Base-by-base conservation (phyloP, 2,888 invertebrate genomes). In the Ecliptopera silaceata region DNA sequence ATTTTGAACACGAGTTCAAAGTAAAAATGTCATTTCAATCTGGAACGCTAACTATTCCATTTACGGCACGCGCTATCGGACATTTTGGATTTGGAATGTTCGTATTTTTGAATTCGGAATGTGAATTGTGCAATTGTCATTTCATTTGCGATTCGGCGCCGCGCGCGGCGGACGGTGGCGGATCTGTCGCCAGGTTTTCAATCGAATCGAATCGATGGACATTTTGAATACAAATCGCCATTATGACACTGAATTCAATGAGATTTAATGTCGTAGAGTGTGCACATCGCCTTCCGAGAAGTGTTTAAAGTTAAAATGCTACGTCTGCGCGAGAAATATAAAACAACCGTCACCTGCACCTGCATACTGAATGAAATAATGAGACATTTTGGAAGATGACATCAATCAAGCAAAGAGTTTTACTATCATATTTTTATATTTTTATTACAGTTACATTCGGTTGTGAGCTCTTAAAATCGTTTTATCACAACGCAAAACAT, bases 81-180 rank as follows among this genome's bases (percentile, higher is more conserved):
- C 69, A 74, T 79, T 76, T 77, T 71, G 71, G 77, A 81, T 82
- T 86, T 86, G 72, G 80, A 80, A 80, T 75, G 73, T 79, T 77
- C 74, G 71, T 73, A 71, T 79, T 80, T 86, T 83, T 75, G 75
- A 83, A 87, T 85, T 83, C 77, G 64, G 80, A 82, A 83, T 81
- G 81, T 77, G 75, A 79, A 79, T 77, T 81, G 78, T 80, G 80
- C 82, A 82, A 84, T 79, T 79, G 79, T 75, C 78, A 82, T 84
- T 86, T 82, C 78, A 83, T 85, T 86, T 82, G 80, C 82, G 77
- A 82, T 82, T 82, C 80, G 87, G 88, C 87, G 87, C 88, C 86
- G 6, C 8, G 26, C 26, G 26, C 10, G 26, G 26, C 26, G 77
- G 72, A 72, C 77, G 67, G 72, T 77, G 72, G 78, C 71, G 75